Base-by-base conservation (phyloP, 2,888 invertebrate genomes). In the Drosophila lutescens region DNA sequence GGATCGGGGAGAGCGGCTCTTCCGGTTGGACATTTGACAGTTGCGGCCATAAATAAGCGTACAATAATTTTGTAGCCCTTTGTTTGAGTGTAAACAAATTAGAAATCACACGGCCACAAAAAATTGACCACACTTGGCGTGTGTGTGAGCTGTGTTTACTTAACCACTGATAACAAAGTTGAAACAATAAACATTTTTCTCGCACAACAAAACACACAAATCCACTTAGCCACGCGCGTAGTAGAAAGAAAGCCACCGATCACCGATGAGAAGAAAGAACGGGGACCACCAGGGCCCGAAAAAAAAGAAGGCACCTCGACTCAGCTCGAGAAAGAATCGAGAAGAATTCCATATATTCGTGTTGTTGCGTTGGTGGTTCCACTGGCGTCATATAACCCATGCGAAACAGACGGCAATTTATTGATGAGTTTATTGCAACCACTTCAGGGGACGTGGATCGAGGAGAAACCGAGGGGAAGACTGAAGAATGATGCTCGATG, bases 181-280 rank as follows among this genome's bases (percentile, higher is more conserved):
- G 91, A 91, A 91, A 90, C 91, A 90, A 90, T 90, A 90, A 90
- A 90, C 90, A 91, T 90, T 90, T 90, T 89, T 89, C 86, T 88
- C 88, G 84, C 83, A 78, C 88, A 74, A 69, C 77, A 91, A 86
- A 90, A 90, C 90, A 90, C 87, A 90, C 91, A 90, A 90, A 90
- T 91, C 90, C 90, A 90, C 90, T 90, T 90, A 91, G 90, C 76
- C 83, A 61, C 83, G 78, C 86, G 80, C 80, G 63, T 74, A 62
- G 66, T 74, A 62, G 66, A 66, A 79, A 79, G 74, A 81, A 81
- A 79, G 81, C 73, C 70, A 53, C 61, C 60, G 63, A 41, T 56
- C 69, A 49, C 61, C 60, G 63, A 43, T 56, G 47, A 50, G 38
- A 20, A 55, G 82, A 74, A 47, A 71, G 79, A 83, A 68, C 80